Conservation (phyloP, 2,888 invertebrate species). For the Ethmia dodecea region DNA sequence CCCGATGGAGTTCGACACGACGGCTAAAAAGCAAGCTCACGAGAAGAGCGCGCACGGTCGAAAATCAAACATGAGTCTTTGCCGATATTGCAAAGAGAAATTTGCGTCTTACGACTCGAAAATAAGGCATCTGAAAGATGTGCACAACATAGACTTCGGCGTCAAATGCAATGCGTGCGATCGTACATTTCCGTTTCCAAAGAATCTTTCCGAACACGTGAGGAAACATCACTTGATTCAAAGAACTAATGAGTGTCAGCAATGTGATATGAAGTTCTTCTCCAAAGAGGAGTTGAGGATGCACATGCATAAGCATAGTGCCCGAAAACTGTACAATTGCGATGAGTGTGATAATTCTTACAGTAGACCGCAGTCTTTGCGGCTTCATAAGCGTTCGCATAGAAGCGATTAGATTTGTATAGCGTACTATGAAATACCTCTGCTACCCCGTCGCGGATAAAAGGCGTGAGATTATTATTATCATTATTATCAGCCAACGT, state of each 20-base stretch:
- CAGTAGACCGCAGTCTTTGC: too few species aligned
- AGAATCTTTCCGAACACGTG: slow-evolving; percentile 34
- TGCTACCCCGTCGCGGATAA: too few species aligned
- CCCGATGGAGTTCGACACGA: slow-evolving; percentile 22
- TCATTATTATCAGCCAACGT: too few species aligned
- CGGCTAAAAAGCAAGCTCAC: slow-evolving; percentile 19
- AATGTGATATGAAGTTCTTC: slow-evolving; percentile 42
- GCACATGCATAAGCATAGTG: slow-evolving; percentile 43
- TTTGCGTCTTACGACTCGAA: slow-evolving; percentile 20
- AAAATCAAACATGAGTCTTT: slow-evolving; percentile 8
- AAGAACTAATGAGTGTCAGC: slow-evolving; percentile 31
- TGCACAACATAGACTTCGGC: slow-evolving; percentile 17
- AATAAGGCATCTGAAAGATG: slow-evolving; percentile 17
- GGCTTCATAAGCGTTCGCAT: too few species aligned
- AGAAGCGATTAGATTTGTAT: too few species aligned
- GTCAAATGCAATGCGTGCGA: slow-evolving; percentile 43
- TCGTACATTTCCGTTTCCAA: slow-evolving; percentile 31
- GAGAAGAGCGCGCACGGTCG: slow-evolving; percentile 31
- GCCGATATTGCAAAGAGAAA: slow-evolving; percentile 22
- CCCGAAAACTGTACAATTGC: too few species aligned
- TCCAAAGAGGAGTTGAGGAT: slow-evolving; percentile 30
- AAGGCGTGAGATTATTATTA: too few species aligned
- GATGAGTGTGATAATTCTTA: too few species aligned
- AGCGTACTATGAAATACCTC: too few species aligned
- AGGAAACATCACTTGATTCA: slow-evolving; percentile 43